These are phyloP conservation scores for Psammodynastes pulverulentus DNA, from an alignment of 2,113 vertebrate genomes.

Conservation along the genomic window DNA sequence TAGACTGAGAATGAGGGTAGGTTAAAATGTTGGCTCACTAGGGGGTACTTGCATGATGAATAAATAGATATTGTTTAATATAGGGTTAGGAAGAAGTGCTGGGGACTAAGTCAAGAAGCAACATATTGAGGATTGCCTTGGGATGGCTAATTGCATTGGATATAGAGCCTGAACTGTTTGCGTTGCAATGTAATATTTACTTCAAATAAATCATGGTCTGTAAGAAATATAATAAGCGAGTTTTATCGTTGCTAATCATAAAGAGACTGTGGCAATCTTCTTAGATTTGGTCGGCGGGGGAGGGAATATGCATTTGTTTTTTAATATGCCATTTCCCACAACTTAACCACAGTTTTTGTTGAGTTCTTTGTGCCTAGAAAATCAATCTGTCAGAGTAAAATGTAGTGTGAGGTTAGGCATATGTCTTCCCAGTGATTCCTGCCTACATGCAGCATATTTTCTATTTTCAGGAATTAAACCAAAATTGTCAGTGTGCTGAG, in stretches of 20 bases:
- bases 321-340: background rate
- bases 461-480: slow-evolving; percentile 24
- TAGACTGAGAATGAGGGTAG: background rate
- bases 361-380: slow-evolving; percentile 25
- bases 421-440: slow-evolving; percentile 31
- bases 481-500: background rate
- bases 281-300: background rate
- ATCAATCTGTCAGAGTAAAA: slow-evolving; percentile 38
- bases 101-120: background rate
- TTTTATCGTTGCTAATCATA: background rate
- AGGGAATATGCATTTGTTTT: background rate
- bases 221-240: background rate
- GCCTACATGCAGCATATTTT: slow-evolving; percentile 20
- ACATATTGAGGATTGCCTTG: background rate
- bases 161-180: background rate
- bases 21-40: background rate
- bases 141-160: background rate
- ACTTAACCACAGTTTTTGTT: slow-evolving; percentile 24
- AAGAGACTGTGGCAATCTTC: background rate
- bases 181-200: background rate
- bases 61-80: background rate
- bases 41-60: background rate
- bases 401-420: slow-evolving; percentile 37
- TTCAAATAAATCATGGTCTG: background rate
- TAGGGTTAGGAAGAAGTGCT: background rate